Percentiles rank a stretch among this genome's conserved stretches.
These are phyloP conservation scores for Cheilosia variabilis DNA, from an alignment of 2,888 invertebrate genomes.

Conservation along the genomic window DNA sequence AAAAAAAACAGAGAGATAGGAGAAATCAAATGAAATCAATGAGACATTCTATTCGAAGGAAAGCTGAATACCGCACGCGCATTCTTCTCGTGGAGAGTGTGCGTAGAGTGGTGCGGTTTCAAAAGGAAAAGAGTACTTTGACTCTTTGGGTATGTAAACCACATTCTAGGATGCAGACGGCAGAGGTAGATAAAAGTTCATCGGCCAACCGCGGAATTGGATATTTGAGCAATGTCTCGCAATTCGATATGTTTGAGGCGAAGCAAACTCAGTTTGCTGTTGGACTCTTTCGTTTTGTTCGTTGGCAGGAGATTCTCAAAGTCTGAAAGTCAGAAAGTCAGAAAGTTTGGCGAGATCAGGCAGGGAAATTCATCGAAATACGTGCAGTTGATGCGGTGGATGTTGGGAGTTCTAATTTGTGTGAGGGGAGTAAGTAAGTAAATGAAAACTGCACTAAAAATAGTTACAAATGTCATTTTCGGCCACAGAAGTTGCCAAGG, in stretches of 20 bases:
- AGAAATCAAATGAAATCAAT: conserved; percentile 65
- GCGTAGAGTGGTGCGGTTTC: conserved; percentile 19
- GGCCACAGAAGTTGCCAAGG: too few relatives aligned
- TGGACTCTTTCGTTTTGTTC: conserved; percentile 16
- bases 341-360: background rate
- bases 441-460: too few relatives aligned
- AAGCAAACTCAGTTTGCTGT: conserved; percentile 15
- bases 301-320: background rate
- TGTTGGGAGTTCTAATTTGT: too few relatives aligned
- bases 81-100: conserved; percentile 34
- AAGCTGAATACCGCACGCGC: conserved; percentile 59
- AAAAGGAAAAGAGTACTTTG: conserved; percentile 15
- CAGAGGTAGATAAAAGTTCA: background rate
- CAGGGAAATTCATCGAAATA: too few relatives aligned
- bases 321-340: background rate
- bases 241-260: conserved; percentile 13
- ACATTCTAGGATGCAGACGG: conserved; percentile 26
- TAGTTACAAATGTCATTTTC: too few relatives aligned
- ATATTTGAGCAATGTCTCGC: conserved; percentile 12
- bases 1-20: conserved; percentile 6
- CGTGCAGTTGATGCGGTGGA: too few relatives aligned
- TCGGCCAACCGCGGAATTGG: conserved; percentile 19
- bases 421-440: too few relatives aligned
- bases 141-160: conserved; percentile 9
- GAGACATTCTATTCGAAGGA: conserved; percentile 46